Conservation (phyloP, 2,797 vertebrate genomes). For the Antrozous pallidus region DNA sequence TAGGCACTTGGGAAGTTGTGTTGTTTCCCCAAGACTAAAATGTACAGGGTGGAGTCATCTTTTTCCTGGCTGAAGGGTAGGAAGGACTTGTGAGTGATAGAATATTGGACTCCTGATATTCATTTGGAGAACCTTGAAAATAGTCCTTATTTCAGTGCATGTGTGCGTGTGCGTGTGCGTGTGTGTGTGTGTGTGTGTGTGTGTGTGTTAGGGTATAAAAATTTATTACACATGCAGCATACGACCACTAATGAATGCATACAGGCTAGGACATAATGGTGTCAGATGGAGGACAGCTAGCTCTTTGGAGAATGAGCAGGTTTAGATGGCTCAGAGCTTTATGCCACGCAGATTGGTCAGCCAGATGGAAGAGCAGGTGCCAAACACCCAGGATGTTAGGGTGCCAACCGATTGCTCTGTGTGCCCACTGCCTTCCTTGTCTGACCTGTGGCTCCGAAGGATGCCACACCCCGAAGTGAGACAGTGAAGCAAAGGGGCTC, state of each 20-base stretch:
- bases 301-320: constrained; percentile 70
- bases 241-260: constrained; percentile 78
- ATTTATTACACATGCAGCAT: constrained; percentile 85
- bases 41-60: not conserved
- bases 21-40: not conserved
- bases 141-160: constrained; percentile 66
- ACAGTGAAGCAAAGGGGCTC: too few relatives aligned
- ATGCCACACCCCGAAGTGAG: not conserved
- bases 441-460: not conserved
- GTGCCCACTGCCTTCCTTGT: not conserved
- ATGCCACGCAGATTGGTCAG: not conserved
- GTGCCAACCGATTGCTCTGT: not conserved
- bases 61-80: not conserved
- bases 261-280: constrained; percentile 65
- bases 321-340: constrained; percentile 45
- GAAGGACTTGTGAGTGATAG: not conserved
- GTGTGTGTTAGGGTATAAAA: constrained; percentile 85
- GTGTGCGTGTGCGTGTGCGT: too few relatives aligned
- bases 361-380: not conserved
- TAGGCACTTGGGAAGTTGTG: not conserved
- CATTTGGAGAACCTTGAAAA: constrained; percentile 72
- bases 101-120: not conserved
- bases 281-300: constrained; percentile 64
- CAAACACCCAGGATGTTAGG: not conserved
- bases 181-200: too few relatives aligned